These are phyloP conservation scores for Hemibagrus guttatus DNA, from an alignment of 2,797 vertebrate species.

Conservation along the genomic window DNA sequence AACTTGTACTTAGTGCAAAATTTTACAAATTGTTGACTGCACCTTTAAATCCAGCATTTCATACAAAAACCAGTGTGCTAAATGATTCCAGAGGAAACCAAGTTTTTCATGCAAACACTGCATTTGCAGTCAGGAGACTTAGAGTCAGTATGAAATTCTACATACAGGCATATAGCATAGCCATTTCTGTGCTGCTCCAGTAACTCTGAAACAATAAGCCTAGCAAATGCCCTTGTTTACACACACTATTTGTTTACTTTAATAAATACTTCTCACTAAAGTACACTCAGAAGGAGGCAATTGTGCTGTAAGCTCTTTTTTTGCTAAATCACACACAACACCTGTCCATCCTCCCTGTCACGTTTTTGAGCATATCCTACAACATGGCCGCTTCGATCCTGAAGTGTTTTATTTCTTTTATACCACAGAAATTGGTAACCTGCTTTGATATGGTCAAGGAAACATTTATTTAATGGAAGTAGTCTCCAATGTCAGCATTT, in stretches of 20 bases:
- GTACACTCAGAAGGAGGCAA: conserved; percentile 27
- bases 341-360: conserved; percentile 1
- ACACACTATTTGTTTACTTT: background rate
- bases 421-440: background rate
- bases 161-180: background rate
- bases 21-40: background rate
- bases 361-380: background rate
- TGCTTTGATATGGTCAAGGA: too few species aligned
- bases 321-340: background rate
- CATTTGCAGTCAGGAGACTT: background rate
- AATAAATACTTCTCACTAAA: conserved; percentile 2
- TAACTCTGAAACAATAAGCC: background rate
- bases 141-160: background rate
- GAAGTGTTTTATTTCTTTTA: background rate
- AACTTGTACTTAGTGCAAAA: background rate
- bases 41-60: conserved; percentile 5
- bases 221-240: conserved; percentile 20
- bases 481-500: too few species aligned
- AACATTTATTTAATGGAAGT: too few species aligned
- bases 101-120: background rate
- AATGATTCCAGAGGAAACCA: background rate
- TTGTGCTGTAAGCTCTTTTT: background rate
- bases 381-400: background rate
- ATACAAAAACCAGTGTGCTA: background rate
- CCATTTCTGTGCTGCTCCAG: background rate